These are phyloP conservation scores for Zygogramma bicolorata DNA, from an alignment of 2,888 invertebrate species.

Conservation along the genomic window DNA sequence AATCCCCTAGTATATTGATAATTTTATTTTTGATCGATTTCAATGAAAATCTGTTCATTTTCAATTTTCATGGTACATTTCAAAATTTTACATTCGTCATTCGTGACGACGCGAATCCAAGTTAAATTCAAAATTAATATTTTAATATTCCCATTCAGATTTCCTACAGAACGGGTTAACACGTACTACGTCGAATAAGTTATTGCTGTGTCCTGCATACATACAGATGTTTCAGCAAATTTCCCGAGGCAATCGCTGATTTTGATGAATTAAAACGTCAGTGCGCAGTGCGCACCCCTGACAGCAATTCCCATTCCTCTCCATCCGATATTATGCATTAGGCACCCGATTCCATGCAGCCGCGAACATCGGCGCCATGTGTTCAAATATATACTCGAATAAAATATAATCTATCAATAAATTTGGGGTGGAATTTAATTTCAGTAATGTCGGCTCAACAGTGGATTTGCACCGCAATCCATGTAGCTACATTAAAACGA, in stretches of 20 bases:
- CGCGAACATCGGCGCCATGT: slow-evolving; percentile 54
- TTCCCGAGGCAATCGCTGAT: neutral
- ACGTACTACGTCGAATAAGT: no score
- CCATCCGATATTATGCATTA: slow-evolving; percentile 43
- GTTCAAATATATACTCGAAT: slow-evolving; percentile 55
- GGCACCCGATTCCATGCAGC: slow-evolving; percentile 30
- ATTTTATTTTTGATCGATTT: no score
- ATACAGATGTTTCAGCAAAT: neutral
- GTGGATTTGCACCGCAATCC: slow-evolving; percentile 58
- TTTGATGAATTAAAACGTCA: slow-evolving; percentile 7
- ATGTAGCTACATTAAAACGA: slow-evolving; percentile 57
- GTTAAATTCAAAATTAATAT: no score
- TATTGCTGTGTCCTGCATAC: neutral
- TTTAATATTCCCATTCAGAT: no score
- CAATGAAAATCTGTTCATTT: no score
- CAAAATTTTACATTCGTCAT: no score
- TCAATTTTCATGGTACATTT: no score
- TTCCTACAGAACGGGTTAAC: no score
- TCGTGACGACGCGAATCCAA: no score
- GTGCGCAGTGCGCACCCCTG: slow-evolving; percentile 7
- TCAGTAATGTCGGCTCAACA: slow-evolving; percentile 58
- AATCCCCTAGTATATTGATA: no score
- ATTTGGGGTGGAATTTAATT: slow-evolving; percentile 60
- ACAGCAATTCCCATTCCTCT: slow-evolving; percentile 26
- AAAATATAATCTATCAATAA: slow-evolving; percentile 61